phyloP scores from a whole-genome alignment of 2,888 invertebrate genomes.

The Cheilosia vernalis region DNA sequence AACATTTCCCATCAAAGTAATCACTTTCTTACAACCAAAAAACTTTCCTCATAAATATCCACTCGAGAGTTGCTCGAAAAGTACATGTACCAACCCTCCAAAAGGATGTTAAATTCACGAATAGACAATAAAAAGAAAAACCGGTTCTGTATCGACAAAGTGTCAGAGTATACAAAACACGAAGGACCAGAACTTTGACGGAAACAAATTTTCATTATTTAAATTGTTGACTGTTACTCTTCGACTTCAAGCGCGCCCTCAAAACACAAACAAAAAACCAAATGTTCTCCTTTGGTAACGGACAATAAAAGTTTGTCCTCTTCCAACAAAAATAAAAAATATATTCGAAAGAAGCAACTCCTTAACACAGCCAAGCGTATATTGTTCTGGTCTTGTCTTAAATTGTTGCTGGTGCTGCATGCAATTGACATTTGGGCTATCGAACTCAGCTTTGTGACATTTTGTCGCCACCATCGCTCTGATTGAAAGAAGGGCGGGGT shows the following conservation, averaged over 20 bases:
- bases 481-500: too few relatives aligned
- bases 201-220: constrained; percentile 36
- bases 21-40: constrained; percentile 2
- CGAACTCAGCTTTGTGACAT: too few relatives aligned
- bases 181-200: constrained; percentile 39
- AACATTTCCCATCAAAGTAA: constrained; percentile 16
- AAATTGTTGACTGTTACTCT: constrained; percentile 31
- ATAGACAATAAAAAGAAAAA: constrained; percentile 17
- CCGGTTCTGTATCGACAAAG: constrained; percentile 24
- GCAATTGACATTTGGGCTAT: too few relatives aligned
- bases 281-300: neutral
- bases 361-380: too few relatives aligned
- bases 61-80: neutral
- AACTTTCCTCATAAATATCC: constrained; percentile 42
- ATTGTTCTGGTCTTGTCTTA: too few relatives aligned
- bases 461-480: too few relatives aligned
- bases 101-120: constrained; percentile 3
- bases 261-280: neutral
- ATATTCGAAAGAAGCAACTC: too few relatives aligned
- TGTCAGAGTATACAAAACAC: constrained; percentile 36
- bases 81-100: neutral
- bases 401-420: too few relatives aligned
- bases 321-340: too few relatives aligned
- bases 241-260: constrained; percentile 14
- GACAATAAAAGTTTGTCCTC: constrained; percentile 4